Percentiles rank a stretch among this genome's conserved stretches.
Conservation (phyloP, 2,888 invertebrate genomes). For the Hydropsyche betteni region DNA sequence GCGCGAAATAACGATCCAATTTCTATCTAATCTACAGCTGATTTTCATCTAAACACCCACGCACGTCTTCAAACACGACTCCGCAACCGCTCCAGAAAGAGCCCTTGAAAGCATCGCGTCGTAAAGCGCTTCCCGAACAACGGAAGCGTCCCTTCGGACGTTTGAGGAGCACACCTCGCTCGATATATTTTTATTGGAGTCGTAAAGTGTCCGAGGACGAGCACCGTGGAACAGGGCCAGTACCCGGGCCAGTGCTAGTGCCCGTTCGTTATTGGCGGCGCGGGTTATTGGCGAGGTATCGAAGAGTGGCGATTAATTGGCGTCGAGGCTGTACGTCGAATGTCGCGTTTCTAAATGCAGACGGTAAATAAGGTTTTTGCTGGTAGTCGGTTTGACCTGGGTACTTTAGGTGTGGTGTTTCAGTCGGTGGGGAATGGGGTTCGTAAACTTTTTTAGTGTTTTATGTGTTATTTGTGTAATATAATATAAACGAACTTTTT, state of each 20-base stretch:
- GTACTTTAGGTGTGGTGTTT: no score
- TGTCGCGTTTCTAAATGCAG: neutral
- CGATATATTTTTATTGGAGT: slow-evolving; percentile 49
- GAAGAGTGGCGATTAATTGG: slow-evolving; percentile 21
- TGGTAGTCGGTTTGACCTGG: no score
- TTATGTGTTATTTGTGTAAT: no score
- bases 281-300: neutral
- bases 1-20: no score
- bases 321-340: neutral
- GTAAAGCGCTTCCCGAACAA: slow-evolving; percentile 21
- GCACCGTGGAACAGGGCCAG: neutral
- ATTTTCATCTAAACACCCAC: no score
- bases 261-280: slow-evolving; percentile 9
- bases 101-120: neutral
- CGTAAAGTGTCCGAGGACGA: slow-evolving; percentile 43
- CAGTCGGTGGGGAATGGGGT: no score
- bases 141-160: slow-evolving; percentile 19
- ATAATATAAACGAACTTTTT: no score
- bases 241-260: neutral
- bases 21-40: no score
- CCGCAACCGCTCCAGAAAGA: neutral
- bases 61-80: slow-evolving; percentile 2
- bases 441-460: neutral
- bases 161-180: slow-evolving; percentile 39
- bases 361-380: no score